Base-by-base conservation (phyloP, 2,113 vertebrate genomes). In the Anseranas semipalmata region DNA sequence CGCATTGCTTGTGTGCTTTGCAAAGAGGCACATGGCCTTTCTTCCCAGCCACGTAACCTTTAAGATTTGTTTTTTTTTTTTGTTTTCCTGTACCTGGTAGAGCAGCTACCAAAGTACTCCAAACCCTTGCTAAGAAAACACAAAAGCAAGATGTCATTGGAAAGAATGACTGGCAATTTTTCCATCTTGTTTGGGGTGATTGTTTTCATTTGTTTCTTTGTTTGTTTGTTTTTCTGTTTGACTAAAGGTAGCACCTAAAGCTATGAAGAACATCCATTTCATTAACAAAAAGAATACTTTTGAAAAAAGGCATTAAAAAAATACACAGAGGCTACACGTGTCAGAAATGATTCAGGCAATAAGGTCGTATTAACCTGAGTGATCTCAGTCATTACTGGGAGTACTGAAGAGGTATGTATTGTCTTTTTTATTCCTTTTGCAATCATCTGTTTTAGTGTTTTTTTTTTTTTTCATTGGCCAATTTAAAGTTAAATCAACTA, bases 261-360 rank as follows among this genome's bases (percentile, higher is more conserved):
- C 91, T 65, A 70, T 96, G 71, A 97, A 96, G 65, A 96, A 96
- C 48, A 96, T 96, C n/a, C 48, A 75, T 96, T 45, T 98, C 81
- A n/a, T 60, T 97, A 83, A 94, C 93, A 78, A 97, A 97, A 92
- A 90, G 62, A 97, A 70, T 82, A 83, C 39, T 50, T 97, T 96
- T 82, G 95, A 93, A 75, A 83, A 86, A 79, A 94, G 32, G 43
- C 96, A 95, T 25, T 75, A 96, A 45, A 93, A 97, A 85, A 97
- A 77, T 3, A 76, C 96, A 75, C 78, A 94, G 55, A 92, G 21
- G 8, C 90, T 96, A 12, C 96, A 89, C 90, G 93, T 92, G 89
- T 97, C 68, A 95, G 63, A 72, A 90, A 43, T 35, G 0, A 43
- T 62, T 85, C 59, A n/a, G 43, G 12, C 12, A 71, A 70, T 30